Evolutionary conservation across 2,797 vertebrate genomes (phyloP).

Genomic region (Peromyscus attwateri): DNA sequence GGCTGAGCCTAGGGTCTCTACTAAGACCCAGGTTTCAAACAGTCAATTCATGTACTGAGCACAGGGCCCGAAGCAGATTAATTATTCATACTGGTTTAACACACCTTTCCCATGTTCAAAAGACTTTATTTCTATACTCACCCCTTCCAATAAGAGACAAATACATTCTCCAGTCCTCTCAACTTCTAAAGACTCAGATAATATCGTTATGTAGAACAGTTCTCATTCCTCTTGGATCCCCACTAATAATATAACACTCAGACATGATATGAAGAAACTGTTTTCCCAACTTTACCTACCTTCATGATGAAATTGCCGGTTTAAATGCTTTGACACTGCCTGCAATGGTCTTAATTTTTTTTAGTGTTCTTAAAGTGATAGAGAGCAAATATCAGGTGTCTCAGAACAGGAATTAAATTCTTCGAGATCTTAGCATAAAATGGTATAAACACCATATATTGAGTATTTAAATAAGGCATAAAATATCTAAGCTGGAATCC

Average conservation of each 20-base stretch:
- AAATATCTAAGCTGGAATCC: neutral
- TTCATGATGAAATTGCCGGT: neutral
- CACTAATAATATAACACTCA: neutral
- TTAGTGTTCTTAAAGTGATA: neutral
- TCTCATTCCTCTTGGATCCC: neutral
- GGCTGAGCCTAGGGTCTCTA: no score
- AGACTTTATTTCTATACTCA: neutral
- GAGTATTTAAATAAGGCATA: neutral
- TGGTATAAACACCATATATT: neutral
- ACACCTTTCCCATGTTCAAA: neutral
- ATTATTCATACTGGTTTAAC: neutral
- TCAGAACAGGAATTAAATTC: neutral
- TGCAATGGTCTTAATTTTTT: neutral
- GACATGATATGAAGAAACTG: neutral
- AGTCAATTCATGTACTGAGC: no score
- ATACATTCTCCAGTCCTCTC: neutral
- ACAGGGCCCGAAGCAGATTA: neutral
- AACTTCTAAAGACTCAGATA: neutral
- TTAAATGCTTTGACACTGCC: neutral
- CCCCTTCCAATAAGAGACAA: neutral
- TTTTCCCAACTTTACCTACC: neutral
- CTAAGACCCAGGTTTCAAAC: no score
- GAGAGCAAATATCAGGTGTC: neutral
- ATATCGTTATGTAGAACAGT: neutral
- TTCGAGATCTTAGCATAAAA: neutral